Evolutionary conservation across 1,140 invertebrate genomes (phyloP).

Genomic region (Xylocopa sonorina): DNA sequence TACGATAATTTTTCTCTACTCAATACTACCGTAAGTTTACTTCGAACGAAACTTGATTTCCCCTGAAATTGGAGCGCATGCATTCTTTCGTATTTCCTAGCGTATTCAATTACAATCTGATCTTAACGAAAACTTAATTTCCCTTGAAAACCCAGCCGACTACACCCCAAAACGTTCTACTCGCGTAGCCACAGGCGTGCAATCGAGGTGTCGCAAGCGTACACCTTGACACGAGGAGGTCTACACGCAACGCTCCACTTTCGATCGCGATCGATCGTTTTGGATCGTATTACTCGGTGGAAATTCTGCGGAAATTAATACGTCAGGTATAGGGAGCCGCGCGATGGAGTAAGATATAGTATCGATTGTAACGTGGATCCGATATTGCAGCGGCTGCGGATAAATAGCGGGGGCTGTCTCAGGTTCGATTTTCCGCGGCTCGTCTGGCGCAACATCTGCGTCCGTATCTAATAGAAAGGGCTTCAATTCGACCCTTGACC

Average conservation of each 20-base stretch:
- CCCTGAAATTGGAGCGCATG: too few relatives aligned
- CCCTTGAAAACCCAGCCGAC: too few relatives aligned
- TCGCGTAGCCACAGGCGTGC: too few relatives aligned
- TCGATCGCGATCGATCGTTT: conserved; percentile 40
- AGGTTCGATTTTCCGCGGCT: conserved; percentile 20
- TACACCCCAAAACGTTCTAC: too few relatives aligned
- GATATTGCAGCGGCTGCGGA: conserved; percentile 25
- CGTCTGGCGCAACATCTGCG: conserved; percentile 5
- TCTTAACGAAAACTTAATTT: too few relatives aligned
- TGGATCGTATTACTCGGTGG: conserved; percentile 39
- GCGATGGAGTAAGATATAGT: conserved; percentile 5
- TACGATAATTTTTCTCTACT: too few relatives aligned
- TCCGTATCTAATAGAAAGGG: neutral
- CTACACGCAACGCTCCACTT: conserved; percentile 17
- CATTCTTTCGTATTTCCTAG: too few relatives aligned
- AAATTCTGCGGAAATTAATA: conserved; percentile 50
- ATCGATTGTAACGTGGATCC: conserved; percentile 23
- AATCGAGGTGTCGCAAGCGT: too few relatives aligned
- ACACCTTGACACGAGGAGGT: neutral
- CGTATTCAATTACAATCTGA: too few relatives aligned
- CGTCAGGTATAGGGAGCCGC: conserved; percentile 14
- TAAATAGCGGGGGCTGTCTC: conserved; percentile 30
- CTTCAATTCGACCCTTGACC: neutral
- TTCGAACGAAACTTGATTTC: too few relatives aligned
- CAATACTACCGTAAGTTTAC: too few relatives aligned